These are phyloP conservation scores for Solea solea DNA, from an alignment of 2,113 vertebrate genomes.

Conservation along the genomic window DNA sequence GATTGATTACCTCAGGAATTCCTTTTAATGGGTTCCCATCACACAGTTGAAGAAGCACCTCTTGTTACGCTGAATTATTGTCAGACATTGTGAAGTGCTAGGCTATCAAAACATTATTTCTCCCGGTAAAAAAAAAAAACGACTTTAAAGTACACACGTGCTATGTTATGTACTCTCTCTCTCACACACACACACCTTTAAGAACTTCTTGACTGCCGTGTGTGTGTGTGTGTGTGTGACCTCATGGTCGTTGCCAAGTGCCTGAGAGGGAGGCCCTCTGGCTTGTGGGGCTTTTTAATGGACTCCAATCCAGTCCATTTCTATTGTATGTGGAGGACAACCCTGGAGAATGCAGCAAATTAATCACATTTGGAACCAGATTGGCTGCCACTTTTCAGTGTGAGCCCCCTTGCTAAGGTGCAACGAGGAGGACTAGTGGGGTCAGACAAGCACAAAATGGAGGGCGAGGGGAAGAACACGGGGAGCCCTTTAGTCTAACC, in stretches of 20 bases:
- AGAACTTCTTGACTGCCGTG: conserved; percentile 66
- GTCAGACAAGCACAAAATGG: conserved; percentile 87
- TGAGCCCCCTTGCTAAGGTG: conserved; percentile 77
- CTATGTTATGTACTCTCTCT: not conserved
- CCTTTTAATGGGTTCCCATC: conserved; percentile 53
- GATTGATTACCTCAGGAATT: conserved; percentile 62
- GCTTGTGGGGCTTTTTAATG: conserved; percentile 83
- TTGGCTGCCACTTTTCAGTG: conserved; percentile 83
- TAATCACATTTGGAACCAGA: conserved; percentile 89
- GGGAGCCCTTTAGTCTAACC: conserved; percentile 82
- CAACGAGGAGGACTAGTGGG: conserved; percentile 76
- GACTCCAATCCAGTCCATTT: conserved; percentile 88
- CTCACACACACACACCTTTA: conserved; percentile 34
- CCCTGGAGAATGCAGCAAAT: conserved; percentile 88
- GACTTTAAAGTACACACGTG: conserved; percentile 12
- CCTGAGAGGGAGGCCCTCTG: conserved; percentile 79
- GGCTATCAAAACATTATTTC: conserved; percentile 64
- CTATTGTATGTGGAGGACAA: conserved; percentile 85
- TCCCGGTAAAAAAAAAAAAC: conserved; percentile 27
- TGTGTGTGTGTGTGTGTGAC: conserved; percentile 56
- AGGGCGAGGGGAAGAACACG: conserved; percentile 78
- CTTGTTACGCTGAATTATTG: conserved; percentile 55
- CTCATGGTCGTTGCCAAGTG: conserved; percentile 71
- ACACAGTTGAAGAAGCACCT: conserved; percentile 31
- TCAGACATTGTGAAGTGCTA: conserved; percentile 47